Percentiles rank a stretch among this genome's conserved stretches.
These are phyloP conservation scores for Apogon talboti DNA, from an alignment of 2,797 vertebrate genomes.

Conservation along the genomic window DNA sequence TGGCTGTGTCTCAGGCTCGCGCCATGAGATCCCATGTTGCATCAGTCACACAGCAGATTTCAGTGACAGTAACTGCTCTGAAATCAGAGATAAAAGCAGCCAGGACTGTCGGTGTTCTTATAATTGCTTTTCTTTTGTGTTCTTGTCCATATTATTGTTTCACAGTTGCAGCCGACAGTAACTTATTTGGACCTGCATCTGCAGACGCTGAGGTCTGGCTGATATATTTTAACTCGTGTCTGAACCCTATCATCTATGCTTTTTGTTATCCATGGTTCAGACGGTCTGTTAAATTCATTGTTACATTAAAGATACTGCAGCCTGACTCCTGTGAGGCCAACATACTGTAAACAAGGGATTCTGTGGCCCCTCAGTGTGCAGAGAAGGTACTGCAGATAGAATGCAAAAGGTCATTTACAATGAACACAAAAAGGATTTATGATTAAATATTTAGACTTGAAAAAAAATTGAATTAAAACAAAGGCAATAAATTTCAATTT, in stretches of 20 bases:
- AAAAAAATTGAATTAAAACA: no score
- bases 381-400: neutral
- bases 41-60: neutral
- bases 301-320: neutral
- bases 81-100: constrained; percentile 56
- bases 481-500: no score
- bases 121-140: constrained; percentile 43
- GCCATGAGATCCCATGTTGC: constrained; percentile 38
- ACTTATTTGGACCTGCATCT: neutral
- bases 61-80: neutral
- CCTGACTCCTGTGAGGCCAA: constrained; percentile 4
- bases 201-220: neutral
- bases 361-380: neutral
- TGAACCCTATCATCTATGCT: constrained; percentile 3
- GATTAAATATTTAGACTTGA: no score
- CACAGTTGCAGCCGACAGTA: neutral
- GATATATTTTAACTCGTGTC: constrained; percentile 7
- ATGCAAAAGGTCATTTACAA: neutral
- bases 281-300: neutral
- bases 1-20: constrained; percentile 33
- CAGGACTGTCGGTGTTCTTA: constrained; percentile 40
- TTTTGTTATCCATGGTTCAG: neutral
- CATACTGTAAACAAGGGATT: neutral
- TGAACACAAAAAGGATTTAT: no score
- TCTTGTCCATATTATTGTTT: neutral